Base-by-base conservation (phyloP, 2,113 vertebrate genomes). In the Columbina picui region DNA sequence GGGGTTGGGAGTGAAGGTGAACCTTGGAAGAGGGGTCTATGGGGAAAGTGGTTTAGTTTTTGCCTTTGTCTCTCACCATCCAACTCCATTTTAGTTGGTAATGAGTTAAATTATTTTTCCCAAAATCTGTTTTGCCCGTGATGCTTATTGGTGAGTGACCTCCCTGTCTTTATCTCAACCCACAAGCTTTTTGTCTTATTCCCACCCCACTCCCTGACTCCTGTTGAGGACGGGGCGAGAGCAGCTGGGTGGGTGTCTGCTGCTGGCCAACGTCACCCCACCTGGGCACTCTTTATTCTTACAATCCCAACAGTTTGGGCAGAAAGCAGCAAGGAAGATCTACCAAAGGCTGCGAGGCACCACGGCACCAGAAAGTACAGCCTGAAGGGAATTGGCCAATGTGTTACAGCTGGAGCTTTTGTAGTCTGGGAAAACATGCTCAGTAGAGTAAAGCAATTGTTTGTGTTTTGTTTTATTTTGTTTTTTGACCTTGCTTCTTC, bases 131-230 rank as follows among this genome's bases (percentile, higher is more conserved):
- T 85, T 82, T 55, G n/a, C 27, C 50, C 4, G 0, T 59, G 36
- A 25, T 0, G 3, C 29, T 64, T 76, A 73, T 4, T 70, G 34
- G 30, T 61, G 21, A 77, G 16, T 57, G 22, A 50, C 25, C 23
- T 89, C 32, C 38, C 41, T 45, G 56, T 61, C 38, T 78, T 84
- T 61, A 45, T n/a, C 53, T 77, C 53, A 80, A 36, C 22, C 30
- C n/a, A 69, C 45, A 39, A 64, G 49, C 30, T 49, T 86, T 80
- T 80, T 0, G 29, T 73, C 21, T 69, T 61, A 23, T 74, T 83
- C 73, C 27, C 0, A 10, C 3, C 7, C 8, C 5, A 22, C 43
- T 45, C 3, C 36, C 15, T 23, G 7, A 49, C 0, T 69, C 41
- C 30, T 74, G 9, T 38, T 60, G 68, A 77, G 23, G 14, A 47